Conservation (phyloP, 2,888 invertebrate species). For the Eucera pruinosa region DNA sequence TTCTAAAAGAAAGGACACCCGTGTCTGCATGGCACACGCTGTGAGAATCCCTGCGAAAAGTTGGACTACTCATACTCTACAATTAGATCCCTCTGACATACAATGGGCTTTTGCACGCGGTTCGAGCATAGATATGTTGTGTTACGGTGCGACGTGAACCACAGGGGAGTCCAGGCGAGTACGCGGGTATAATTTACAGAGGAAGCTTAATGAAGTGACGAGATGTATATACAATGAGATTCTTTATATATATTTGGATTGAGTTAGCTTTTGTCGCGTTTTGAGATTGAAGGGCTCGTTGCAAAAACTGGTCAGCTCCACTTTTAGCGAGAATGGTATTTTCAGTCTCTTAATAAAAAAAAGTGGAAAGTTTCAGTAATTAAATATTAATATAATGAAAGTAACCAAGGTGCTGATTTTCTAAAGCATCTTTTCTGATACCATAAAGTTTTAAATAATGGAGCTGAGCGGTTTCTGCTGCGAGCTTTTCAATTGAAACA, state of each 20-base stretch:
- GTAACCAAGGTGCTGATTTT: no score
- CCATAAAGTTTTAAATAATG: no score
- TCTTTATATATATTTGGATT: background rate
- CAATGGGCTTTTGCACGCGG: conserved; percentile 7
- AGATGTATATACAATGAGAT: background rate
- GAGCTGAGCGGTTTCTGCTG: no score
- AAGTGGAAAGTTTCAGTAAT: no score
- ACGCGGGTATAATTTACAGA: background rate
- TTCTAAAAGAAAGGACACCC: background rate
- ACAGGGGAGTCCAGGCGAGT: background rate
- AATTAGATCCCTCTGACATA: conserved; percentile 17
- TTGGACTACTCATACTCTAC: background rate
- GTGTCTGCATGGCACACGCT: background rate
- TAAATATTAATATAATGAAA: no score
- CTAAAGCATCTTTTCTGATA: no score
- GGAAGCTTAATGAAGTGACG: background rate
- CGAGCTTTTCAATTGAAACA: no score
- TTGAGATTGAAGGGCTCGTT: no score
- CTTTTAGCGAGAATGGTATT: no score
- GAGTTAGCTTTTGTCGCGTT: no score
- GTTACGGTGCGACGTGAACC: background rate
- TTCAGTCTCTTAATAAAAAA: no score
- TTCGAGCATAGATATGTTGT: background rate
- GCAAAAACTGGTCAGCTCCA: no score
- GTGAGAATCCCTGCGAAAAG: conserved; percentile 9